phyloP scores from a whole-genome alignment of 2,888 invertebrate genomes.

The Salpingus planirostris region DNA sequence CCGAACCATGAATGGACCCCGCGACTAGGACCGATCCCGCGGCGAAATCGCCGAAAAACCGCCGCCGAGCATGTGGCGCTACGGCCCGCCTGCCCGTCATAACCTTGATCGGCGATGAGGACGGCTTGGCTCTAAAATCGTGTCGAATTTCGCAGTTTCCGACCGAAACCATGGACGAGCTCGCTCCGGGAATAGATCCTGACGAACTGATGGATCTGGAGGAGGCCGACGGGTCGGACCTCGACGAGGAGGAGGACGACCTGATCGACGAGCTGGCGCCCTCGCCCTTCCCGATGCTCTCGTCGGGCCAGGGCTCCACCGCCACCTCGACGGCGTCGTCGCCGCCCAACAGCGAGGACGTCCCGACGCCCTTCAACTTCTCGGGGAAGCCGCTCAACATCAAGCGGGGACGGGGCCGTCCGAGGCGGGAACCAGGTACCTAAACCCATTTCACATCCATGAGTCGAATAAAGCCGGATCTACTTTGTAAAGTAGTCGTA shows the following conservation, averaged over 20 bases:
- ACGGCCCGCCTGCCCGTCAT: neutral
- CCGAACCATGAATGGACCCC: too few relatives aligned
- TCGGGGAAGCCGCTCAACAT: slow-evolving; percentile 52
- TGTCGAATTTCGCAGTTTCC: slow-evolving; percentile 2
- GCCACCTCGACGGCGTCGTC: slow-evolving; percentile 57
- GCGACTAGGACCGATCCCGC: too few relatives aligned
- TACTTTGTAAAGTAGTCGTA: too few relatives aligned
- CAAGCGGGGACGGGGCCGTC: slow-evolving; percentile 70
- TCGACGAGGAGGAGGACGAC: slow-evolving; percentile 62
- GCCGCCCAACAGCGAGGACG: slow-evolving; percentile 48
- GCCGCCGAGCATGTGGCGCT: neutral
- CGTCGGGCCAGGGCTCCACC: slow-evolving; percentile 57
- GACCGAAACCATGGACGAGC: slow-evolving; percentile 35
- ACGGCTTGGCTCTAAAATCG: neutral
- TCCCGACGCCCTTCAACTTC: slow-evolving; percentile 53
- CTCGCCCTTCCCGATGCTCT: slow-evolving; percentile 32
- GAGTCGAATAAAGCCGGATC: too few relatives aligned
- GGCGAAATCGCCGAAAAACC: too few relatives aligned
- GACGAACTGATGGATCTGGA: slow-evolving; percentile 65
- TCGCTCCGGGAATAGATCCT: slow-evolving; percentile 37
- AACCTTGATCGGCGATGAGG: neutral
- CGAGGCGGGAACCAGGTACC: slow-evolving; percentile 61
- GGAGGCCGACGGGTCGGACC: slow-evolving; percentile 65
- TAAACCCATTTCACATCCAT: too few relatives aligned
- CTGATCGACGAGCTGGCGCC: slow-evolving; percentile 44